Conservation (phyloP, 2,888 invertebrate species). For the Cheilosia vulpina region DNA sequence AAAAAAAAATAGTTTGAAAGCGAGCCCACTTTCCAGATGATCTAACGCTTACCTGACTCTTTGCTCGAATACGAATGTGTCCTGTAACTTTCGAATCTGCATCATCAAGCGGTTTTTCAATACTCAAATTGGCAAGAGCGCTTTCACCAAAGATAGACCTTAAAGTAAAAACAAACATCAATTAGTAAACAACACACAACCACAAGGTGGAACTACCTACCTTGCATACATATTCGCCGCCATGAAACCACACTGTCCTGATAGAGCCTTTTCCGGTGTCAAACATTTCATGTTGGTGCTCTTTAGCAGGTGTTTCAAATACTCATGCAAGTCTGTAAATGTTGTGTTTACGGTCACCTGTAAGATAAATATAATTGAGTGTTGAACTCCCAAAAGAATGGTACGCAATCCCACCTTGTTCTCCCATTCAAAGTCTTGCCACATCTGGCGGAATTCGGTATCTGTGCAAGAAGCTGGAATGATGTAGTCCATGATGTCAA, state of each 20-base stretch:
- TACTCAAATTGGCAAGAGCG: constrained; percentile 98
- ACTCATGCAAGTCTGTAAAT: constrained; percentile 95
- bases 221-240: constrained; percentile 99
- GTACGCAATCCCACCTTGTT: constrained; percentile 89
- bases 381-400: neutral
- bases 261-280: constrained; percentile 97
- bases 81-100: constrained; percentile 95
- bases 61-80: constrained; percentile 98
- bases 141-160: constrained; percentile 99
- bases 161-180: neutral
- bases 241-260: constrained; percentile 99
- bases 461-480: constrained; percentile 97
- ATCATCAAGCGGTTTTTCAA: constrained; percentile 96
- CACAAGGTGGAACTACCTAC: constrained; percentile 76
- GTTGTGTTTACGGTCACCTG: constrained; percentile 93
- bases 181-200: neutral
- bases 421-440: constrained; percentile 99
- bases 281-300: constrained; percentile 99
- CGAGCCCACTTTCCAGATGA: neutral
- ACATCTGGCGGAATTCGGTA: constrained; percentile 99
- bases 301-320: constrained; percentile 94
- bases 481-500: constrained; percentile 99
- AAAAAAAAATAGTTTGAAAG: constrained; percentile 75
- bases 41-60: constrained; percentile 91
- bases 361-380: neutral